These are phyloP conservation scores for Belgica antarctica DNA, from an alignment of 2,888 invertebrate genomes.

Conservation along the genomic window DNA sequence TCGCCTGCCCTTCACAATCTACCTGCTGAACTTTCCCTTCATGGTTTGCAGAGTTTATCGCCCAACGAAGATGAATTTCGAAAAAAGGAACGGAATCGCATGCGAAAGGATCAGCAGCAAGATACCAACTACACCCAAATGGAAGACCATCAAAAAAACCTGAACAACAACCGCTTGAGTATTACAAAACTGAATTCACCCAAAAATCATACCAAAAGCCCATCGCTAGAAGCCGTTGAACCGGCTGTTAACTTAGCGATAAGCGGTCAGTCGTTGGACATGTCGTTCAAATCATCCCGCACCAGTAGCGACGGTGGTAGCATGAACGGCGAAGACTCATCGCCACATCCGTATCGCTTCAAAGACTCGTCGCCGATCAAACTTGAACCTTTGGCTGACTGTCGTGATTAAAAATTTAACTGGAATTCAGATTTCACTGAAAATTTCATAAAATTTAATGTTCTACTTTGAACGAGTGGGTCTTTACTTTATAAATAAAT, in stretches of 20 bases:
- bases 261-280: conserved; percentile 65
- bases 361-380: conserved; percentile 64
- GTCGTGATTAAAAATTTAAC: conserved; percentile 53
- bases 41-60: conserved; percentile 49
- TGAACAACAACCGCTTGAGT: conserved; percentile 51
- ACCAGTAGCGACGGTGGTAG: conserved; percentile 47
- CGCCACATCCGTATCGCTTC: conserved; percentile 59
- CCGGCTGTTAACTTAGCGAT: conserved; percentile 55
- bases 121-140: conserved; percentile 47
- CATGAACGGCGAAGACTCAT: conserved; percentile 60
- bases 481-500: no score
- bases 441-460: neutral
- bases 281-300: conserved; percentile 59
- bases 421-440: neutral
- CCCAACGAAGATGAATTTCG: conserved; percentile 22
- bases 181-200: conserved; percentile 55
- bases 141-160: conserved; percentile 57
- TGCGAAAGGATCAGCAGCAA: conserved; percentile 39
- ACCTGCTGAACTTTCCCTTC: conserved; percentile 43
- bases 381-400: conserved; percentile 68
- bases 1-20: conserved; percentile 52
- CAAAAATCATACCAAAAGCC: conserved; percentile 63
- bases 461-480: no score
- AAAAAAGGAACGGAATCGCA: conserved; percentile 30
- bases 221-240: conserved; percentile 66